phyloP scores from a whole-genome alignment of 2,888 invertebrate genomes.

The Julus scanicus region DNA sequence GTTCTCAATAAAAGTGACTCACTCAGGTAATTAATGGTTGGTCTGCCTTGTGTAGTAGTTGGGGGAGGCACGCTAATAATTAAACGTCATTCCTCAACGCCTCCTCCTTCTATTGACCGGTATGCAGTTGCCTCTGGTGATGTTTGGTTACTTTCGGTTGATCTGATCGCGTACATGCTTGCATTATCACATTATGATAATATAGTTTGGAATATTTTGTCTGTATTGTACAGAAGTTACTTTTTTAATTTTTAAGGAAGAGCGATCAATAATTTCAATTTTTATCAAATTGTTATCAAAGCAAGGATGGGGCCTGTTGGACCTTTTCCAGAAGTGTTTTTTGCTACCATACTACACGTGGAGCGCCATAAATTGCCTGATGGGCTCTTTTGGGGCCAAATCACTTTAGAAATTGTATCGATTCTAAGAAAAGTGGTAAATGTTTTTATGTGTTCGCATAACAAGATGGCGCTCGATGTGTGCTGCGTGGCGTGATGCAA shows the following conservation, averaged over 20 bases:
- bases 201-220: too few species aligned
- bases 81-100: neutral
- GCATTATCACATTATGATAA: too few species aligned
- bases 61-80: neutral
- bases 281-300: too few species aligned
- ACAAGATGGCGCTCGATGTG: slow-evolving; percentile 2
- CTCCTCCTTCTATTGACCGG: neutral
- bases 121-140: neutral
- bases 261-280: too few species aligned
- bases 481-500: neutral
- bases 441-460: slow-evolving; percentile 3
- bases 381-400: neutral
- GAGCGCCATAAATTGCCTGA: neutral
- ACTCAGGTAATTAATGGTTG: neutral
- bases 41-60: neutral
- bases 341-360: neutral
- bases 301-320: neutral
- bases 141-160: too few species aligned
- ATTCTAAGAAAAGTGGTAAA: neutral
- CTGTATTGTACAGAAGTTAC: too few species aligned
- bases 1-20: slow-evolving; percentile 3
- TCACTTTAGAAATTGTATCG: slow-evolving; percentile 14
- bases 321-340: neutral
- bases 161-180: too few species aligned
- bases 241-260: too few species aligned